Evolutionary conservation across 2,113 vertebrate species (phyloP).

Genomic region (Sylvietta virens): DNA sequence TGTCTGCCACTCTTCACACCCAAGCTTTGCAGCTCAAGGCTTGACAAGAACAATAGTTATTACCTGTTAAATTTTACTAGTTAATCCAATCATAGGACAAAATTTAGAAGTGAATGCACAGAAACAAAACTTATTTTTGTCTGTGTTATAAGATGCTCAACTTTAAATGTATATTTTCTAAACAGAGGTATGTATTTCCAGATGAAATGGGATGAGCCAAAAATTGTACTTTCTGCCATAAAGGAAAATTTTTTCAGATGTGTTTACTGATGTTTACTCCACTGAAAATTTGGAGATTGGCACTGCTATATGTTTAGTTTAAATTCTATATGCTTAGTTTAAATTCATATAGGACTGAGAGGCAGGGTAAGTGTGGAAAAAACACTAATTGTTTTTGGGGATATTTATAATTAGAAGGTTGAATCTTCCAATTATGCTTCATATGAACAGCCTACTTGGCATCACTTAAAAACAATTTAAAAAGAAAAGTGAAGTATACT

Average conservation of each 20-base stretch:
- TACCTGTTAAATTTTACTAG: not conserved
- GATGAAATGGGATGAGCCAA: not conserved
- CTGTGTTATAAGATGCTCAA: not conserved
- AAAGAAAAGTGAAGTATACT: not conserved
- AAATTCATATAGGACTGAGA: not conserved
- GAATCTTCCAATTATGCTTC: not conserved
- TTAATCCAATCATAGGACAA: not conserved
- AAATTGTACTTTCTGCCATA: not conserved
- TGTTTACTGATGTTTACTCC: not conserved
- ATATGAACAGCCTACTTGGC: not conserved
- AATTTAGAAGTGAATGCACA: not conserved
- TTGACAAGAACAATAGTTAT: not conserved
- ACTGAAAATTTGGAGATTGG: not conserved
- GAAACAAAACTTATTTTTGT: not conserved
- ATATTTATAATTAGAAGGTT: not conserved
- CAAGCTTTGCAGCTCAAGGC: not conserved
- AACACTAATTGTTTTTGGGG: not conserved
- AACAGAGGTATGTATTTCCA: not conserved
- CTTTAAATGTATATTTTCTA: not conserved
- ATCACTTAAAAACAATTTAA: not conserved
- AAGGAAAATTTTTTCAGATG: not conserved
- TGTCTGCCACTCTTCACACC: not conserved
- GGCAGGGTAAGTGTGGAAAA: not conserved
- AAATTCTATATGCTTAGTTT: not conserved
- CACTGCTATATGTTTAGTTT: not conserved